These are phyloP conservation scores for Papilio glaucus DNA, from an alignment of 1,140 invertebrate species.

Conservation along the genomic window DNA sequence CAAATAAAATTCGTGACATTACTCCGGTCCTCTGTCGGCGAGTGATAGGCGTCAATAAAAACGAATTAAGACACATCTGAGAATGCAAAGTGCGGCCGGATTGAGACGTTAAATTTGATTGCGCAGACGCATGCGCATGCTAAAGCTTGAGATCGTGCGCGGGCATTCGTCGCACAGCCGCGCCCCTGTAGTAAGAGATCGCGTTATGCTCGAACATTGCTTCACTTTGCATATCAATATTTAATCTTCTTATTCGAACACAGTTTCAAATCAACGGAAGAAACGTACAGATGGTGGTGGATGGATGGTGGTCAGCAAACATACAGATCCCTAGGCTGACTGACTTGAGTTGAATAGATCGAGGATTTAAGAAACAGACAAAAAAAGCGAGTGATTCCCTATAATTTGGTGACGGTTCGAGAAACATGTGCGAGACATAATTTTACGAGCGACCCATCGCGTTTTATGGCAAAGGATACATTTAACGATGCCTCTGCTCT, in stretches of 20 bases:
- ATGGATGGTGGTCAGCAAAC: too few relatives aligned
- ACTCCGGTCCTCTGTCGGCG: neutral
- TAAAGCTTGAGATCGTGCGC: slow-evolving; percentile 46
- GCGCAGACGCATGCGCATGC: slow-evolving; percentile 42
- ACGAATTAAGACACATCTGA: slow-evolving; percentile 35
- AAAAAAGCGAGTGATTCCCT: slow-evolving; percentile 13
- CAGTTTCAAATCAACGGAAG: neutral
- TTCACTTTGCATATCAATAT: slow-evolving; percentile 30
- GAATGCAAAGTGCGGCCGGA: slow-evolving; percentile 43
- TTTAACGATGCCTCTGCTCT: slow-evolving; percentile 41
- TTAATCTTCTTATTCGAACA: neutral
- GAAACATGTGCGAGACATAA: slow-evolving; percentile 44
- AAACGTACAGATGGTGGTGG: too few relatives aligned
- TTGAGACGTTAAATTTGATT: slow-evolving; percentile 54
- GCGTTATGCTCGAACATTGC: neutral
- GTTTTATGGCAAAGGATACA: slow-evolving; percentile 55
- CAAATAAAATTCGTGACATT: neutral
- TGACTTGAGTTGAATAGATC: neutral
- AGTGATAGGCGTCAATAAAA: slow-evolving; percentile 9
- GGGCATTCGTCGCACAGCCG: slow-evolving; percentile 44
- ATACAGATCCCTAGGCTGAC: neutral
- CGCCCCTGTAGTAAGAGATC: slow-evolving; percentile 9
- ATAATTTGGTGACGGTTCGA: neutral
- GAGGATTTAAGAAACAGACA: neutral
- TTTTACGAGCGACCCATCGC: slow-evolving; percentile 54